Evolutionary conservation across 2,888 invertebrate species (phyloP).

Genomic region (Hypsopygia costalis): DNA sequence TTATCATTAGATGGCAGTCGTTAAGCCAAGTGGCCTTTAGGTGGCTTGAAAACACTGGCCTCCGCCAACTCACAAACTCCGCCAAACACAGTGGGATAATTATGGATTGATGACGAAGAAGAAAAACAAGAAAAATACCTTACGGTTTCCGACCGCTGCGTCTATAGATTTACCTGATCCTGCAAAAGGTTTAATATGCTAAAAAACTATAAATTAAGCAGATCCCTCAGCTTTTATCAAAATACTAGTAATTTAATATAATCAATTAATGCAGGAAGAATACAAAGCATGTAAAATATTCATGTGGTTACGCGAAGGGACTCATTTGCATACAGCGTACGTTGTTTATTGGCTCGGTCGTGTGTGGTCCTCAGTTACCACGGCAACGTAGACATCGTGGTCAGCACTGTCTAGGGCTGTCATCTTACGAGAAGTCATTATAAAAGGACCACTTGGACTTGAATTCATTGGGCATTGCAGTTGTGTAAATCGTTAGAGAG

Average conservation of each 20-base stretch:
- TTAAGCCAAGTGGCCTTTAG: too few species aligned
- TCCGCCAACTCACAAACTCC: too few species aligned
- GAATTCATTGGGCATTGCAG: neutral
- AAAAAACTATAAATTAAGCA: neutral
- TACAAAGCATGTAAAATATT: slow-evolving; percentile 54
- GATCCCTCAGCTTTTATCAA: neutral
- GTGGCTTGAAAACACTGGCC: too few species aligned
- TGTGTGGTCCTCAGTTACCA: slow-evolving; percentile 75
- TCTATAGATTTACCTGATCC: too few species aligned
- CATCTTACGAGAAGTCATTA: neutral
- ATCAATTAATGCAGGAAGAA: slow-evolving; percentile 54
- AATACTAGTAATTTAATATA: slow-evolving; percentile 17
- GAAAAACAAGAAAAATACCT: too few species aligned
- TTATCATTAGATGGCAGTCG: too few species aligned
- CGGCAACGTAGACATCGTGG: slow-evolving; percentile 41
- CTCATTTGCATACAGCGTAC: slow-evolving; percentile 53
- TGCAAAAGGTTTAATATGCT: too few species aligned
- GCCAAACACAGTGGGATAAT: too few species aligned
- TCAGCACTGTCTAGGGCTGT: slow-evolving; percentile 7
- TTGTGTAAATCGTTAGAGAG: too few species aligned
- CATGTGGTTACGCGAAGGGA: slow-evolving; percentile 42
- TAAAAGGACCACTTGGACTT: neutral
- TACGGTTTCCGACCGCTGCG: too few species aligned
- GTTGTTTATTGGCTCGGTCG: slow-evolving; percentile 32
- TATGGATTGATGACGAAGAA: too few species aligned